These are phyloP conservation scores for Phymorhynchus buccinoides DNA, from an alignment of 1,140 invertebrate genomes.

Conservation along the genomic window DNA sequence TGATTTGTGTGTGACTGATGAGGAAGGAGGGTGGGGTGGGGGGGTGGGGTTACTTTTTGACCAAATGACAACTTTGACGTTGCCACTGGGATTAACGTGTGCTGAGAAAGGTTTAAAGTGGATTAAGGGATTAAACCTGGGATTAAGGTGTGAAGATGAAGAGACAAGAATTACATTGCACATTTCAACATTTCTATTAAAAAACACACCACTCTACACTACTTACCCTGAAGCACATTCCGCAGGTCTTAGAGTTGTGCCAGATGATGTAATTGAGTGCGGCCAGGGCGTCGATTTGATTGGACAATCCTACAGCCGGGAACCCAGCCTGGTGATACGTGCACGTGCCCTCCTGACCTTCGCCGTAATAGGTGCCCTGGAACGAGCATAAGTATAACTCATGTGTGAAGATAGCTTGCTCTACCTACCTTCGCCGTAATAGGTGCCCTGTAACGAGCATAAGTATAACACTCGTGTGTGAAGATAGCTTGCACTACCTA, in stretches of 20 bases:
- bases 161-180: not conserved
- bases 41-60: too few species aligned
- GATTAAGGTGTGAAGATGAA: not conserved
- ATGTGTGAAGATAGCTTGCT: not conserved
- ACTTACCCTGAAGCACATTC: conserved; percentile 14
- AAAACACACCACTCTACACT: not conserved
- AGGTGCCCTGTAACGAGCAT: not conserved
- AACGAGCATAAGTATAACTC: not conserved
- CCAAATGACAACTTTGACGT: too few species aligned
- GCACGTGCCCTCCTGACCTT: not conserved
- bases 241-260: not conserved
- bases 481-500: not conserved
- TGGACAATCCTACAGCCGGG: conserved; percentile 1
- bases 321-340: not conserved
- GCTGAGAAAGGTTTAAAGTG: not conserved
- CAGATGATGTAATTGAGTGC: not conserved
- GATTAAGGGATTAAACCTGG: not conserved
- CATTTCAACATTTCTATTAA: not conserved
- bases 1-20: too few species aligned
- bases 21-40: too few species aligned
- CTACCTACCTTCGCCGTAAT: too few species aligned
- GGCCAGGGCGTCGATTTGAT: not conserved
- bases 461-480: not conserved
- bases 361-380: not conserved
- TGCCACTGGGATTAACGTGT: not conserved